Evolutionary conservation across 1,140 invertebrate species (phyloP).

Genomic region (Delia radicum): DNA sequence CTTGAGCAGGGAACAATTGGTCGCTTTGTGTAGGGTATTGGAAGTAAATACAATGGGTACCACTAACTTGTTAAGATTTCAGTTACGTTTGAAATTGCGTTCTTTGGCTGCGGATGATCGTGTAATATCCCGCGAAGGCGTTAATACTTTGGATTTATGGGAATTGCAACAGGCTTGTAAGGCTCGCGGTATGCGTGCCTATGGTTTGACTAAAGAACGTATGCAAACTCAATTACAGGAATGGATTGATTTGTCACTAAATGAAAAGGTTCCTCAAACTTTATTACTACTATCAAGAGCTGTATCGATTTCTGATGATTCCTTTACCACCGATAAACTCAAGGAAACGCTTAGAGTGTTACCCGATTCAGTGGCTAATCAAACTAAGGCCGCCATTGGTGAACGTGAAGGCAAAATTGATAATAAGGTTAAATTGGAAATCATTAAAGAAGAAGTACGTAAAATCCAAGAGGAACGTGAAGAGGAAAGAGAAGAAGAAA

Average conservation of each 20-base stretch:
- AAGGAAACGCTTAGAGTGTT: constrained; percentile 90
- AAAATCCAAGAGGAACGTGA: constrained; percentile 87
- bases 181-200: constrained; percentile 93
- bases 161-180: constrained; percentile 94
- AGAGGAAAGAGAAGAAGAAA: constrained; percentile 66
- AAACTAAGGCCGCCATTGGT: constrained; percentile 90
- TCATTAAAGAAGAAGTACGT: constrained; percentile 87
- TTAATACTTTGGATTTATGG: constrained; percentile 81
- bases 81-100: constrained; percentile 88
- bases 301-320: constrained; percentile 87
- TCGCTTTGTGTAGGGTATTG: constrained; percentile 90
- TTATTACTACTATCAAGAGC: constrained; percentile 89
- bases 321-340: constrained; percentile 84
- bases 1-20: constrained; percentile 81
- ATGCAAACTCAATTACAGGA: constrained; percentile 84
- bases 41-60: constrained; percentile 89
- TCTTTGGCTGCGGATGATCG: constrained; percentile 92
- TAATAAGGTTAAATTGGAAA: constrained; percentile 86
- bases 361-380: constrained; percentile 82
- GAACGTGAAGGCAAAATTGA: constrained; percentile 95
- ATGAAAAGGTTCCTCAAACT: constrained; percentile 93
- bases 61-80: constrained; percentile 89
- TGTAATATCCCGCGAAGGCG: constrained; percentile 94
- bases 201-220: constrained; percentile 88
- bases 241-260: constrained; percentile 95